These are phyloP conservation scores for Hoplostethus mediterraneus DNA, from an alignment of 2,797 vertebrate species.

Conservation along the genomic window DNA sequence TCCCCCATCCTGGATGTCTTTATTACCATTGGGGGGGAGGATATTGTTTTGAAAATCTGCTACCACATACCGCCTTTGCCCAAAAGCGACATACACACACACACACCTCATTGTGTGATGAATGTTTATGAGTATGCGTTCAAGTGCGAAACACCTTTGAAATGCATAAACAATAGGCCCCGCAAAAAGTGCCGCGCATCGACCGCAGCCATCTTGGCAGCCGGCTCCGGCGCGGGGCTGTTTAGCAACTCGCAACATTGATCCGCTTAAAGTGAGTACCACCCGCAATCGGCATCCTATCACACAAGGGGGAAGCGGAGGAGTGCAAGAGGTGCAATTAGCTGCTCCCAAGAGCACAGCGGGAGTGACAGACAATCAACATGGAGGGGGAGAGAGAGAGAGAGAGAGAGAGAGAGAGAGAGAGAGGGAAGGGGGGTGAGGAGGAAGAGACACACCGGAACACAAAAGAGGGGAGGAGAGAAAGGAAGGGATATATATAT, in stretches of 20 bases:
- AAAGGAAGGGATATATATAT: slow-evolving; percentile 10
- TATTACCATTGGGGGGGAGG: neutral
- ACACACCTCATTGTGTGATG: neutral
- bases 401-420: slow-evolving; percentile 22
- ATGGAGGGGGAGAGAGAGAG: slow-evolving; percentile 21
- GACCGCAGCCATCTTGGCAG: slow-evolving; percentile 38
- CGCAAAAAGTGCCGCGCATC: slow-evolving; percentile 33
- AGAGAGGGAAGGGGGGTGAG: slow-evolving; percentile 2
- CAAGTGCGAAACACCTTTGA: slow-evolving; percentile 16
- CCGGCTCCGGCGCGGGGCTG: slow-evolving; percentile 44
- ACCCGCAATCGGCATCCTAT: slow-evolving; percentile 82
- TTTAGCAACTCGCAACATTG: slow-evolving; percentile 79
- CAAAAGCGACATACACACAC: slow-evolving; percentile 5
- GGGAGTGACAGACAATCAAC: slow-evolving; percentile 82
- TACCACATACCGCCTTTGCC: slow-evolving; percentile 1
- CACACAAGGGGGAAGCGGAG: slow-evolving; percentile 67
- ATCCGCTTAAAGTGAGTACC: slow-evolving; percentile 77
- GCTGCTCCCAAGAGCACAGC: slow-evolving; percentile 75
- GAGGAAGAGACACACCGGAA: slow-evolving; percentile 17
- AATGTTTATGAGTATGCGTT: neutral
- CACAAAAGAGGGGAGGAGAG: slow-evolving; percentile 34
- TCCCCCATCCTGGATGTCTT: slow-evolving; percentile 11
- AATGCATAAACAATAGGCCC: slow-evolving; percentile 44
- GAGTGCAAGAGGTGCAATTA: slow-evolving; percentile 86
- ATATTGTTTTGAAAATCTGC: slow-evolving; percentile 18